phyloP scores from a whole-genome alignment of 1,140 invertebrate genomes.

The Piezodorus guildinii region DNA sequence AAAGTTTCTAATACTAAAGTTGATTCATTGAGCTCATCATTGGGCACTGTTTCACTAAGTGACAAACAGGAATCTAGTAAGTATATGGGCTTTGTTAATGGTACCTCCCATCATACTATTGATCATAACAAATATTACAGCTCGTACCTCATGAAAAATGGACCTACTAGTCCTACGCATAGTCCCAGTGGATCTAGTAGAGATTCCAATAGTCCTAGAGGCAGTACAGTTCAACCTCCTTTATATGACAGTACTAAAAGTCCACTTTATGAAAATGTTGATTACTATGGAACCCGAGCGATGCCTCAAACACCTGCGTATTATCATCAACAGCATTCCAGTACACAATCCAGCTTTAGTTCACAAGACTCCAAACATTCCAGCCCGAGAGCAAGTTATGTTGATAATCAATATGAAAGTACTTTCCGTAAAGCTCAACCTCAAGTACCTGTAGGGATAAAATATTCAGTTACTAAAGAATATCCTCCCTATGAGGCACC shows the following conservation, averaged over 20 bases:
- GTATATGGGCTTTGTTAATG: slow-evolving; percentile 27
- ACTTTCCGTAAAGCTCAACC: slow-evolving; percentile 52
- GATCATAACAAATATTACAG: slow-evolving; percentile 30
- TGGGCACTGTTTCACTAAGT: slow-evolving; percentile 24
- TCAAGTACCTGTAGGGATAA: slow-evolving; percentile 50
- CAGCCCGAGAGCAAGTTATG: slow-evolving; percentile 39
- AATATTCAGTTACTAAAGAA: slow-evolving; percentile 39
- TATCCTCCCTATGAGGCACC: slow-evolving; percentile 43
- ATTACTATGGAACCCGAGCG: slow-evolving; percentile 48
- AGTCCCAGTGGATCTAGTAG: slow-evolving; percentile 44
- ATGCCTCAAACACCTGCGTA: slow-evolving; percentile 43
- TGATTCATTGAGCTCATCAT: slow-evolving; percentile 38
- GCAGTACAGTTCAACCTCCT: slow-evolving; percentile 34
- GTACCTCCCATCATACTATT: slow-evolving; percentile 6
- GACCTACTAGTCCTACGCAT: slow-evolving; percentile 28
- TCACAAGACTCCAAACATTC: slow-evolving; percentile 42
- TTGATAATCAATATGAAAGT: slow-evolving; percentile 27
- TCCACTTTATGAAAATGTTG: slow-evolving; percentile 70
- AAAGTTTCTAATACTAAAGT: slow-evolving; percentile 30
- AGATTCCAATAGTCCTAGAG: slow-evolving; percentile 49
- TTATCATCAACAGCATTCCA: slow-evolving; percentile 44
- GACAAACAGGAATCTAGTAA: slow-evolving; percentile 24
- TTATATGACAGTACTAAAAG: slow-evolving; percentile 34
- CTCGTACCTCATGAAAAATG: slow-evolving; percentile 26
- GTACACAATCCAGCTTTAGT: slow-evolving; percentile 40